Conservation (phyloP, 2,113 vertebrate species). For the Oryzias melastigma region DNA sequence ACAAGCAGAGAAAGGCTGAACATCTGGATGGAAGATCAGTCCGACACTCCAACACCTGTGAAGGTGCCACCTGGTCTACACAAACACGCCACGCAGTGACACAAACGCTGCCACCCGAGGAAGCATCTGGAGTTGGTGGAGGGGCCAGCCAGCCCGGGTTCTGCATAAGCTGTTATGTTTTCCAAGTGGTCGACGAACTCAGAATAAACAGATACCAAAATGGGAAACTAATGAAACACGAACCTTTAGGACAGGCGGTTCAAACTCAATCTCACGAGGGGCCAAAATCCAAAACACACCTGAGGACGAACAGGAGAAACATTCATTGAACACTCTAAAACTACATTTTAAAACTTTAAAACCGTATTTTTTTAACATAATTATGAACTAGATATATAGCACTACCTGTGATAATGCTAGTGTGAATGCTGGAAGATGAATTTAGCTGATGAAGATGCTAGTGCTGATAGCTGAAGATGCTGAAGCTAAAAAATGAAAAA, state of each 20-base stretch:
- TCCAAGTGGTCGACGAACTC: slow-evolving; percentile 45
- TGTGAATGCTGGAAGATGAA: too few species aligned
- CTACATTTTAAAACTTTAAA: too few species aligned
- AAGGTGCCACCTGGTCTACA: slow-evolving; percentile 15
- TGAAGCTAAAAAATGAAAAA: too few species aligned
- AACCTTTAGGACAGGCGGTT: not conserved
- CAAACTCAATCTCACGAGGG: too few species aligned
- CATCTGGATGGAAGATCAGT: slow-evolving; percentile 53
- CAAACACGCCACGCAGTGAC: not conserved
- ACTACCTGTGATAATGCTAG: too few species aligned
- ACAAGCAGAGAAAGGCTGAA: not conserved
- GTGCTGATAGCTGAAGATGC: too few species aligned
- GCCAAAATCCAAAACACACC: too few species aligned
- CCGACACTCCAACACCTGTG: slow-evolving; percentile 46
- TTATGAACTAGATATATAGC: too few species aligned
- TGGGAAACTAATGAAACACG: slow-evolving; percentile 14
- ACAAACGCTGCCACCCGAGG: slow-evolving; percentile 12
- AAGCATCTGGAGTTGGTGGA: slow-evolving; percentile 50
- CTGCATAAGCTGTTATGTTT: slow-evolving; percentile 55
- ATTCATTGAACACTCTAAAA: too few species aligned
- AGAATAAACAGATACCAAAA: slow-evolving; percentile 49
- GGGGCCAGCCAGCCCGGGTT: slow-evolving; percentile 29
- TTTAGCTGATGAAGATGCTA: too few species aligned
- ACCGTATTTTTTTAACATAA: too few species aligned
- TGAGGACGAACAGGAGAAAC: too few species aligned